A percentile compares a stretch with the other conserved stretches of the same genome.
Conservation (phyloP, 2,113 vertebrate genomes). For the Callorhinus ursinus region DNA sequence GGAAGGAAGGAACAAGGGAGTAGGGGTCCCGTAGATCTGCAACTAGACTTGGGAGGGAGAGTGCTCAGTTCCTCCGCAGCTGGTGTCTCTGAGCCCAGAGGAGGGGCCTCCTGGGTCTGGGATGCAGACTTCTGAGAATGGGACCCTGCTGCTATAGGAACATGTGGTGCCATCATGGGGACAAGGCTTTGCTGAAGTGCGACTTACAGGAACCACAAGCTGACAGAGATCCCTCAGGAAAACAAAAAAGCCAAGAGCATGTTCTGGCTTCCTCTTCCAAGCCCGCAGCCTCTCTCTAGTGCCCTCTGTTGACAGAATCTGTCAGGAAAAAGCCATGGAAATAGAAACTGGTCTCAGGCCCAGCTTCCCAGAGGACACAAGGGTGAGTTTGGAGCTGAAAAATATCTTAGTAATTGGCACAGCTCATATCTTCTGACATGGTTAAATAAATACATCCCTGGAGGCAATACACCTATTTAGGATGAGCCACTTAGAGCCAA, state of each 20-base stretch:
- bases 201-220: background rate
- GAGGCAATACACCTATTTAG: background rate
- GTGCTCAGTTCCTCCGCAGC: accelerated
- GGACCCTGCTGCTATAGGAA: background rate
- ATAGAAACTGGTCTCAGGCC: background rate
- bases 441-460: background rate
- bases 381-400: background rate
- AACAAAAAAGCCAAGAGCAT: background rate
- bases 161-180: accelerated
- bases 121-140: background rate
- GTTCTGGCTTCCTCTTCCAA: background rate
- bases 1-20: background rate
- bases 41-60: background rate
- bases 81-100: background rate
- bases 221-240: background rate
- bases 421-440: background rate
- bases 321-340: background rate
- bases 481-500: background rate
- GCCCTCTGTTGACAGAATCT: background rate
- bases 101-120: accelerated
- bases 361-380: background rate
- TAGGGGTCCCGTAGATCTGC: background rate
- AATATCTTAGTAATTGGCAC: background rate
- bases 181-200: background rate
- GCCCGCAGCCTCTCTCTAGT: background rate